phyloP scores from a whole-genome alignment of 2,888 invertebrate genomes.

The Dryadula phaetusa region DNA sequence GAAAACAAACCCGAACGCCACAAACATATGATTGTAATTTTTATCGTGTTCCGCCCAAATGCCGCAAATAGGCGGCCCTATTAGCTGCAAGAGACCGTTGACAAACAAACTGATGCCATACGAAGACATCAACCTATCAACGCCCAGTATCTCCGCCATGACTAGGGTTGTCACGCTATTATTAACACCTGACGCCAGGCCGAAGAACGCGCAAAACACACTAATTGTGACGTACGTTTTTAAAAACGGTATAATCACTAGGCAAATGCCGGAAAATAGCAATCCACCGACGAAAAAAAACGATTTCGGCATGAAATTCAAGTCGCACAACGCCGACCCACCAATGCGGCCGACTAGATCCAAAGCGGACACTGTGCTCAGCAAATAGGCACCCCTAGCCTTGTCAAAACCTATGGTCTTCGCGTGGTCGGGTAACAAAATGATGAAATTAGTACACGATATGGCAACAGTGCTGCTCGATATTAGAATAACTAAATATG shows the following conservation, averaged over 20 bases:
- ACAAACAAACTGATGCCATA: conserved; percentile 94
- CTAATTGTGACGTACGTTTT: conserved; percentile 86
- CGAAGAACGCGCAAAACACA: conserved; percentile 90
- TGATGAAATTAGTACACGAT: conserved; percentile 95
- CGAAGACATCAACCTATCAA: conserved; percentile 91
- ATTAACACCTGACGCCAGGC: conserved; percentile 92
- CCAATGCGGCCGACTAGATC: conserved; percentile 94
- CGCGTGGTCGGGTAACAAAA: conserved; percentile 91
- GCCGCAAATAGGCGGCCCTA: conserved; percentile 93
- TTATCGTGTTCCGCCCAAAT: conserved; percentile 86
- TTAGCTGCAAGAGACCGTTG: conserved; percentile 91
- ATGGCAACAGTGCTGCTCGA: conserved; percentile 94
- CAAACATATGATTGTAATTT: conserved; percentile 89
- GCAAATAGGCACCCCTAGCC: conserved; percentile 87
- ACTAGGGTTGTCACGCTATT: conserved; percentile 94
- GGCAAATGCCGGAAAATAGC: conserved; percentile 89
- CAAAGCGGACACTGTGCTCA: conserved; percentile 92
- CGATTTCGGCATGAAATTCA: conserved; percentile 90
- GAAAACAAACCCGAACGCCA: conserved; percentile 89
- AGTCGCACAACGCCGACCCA: conserved; percentile 92
- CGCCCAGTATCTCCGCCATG: conserved; percentile 94
- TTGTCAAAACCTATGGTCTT: conserved; percentile 88
- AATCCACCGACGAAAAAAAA: conserved; percentile 93
- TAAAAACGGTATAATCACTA: conserved; percentile 88
- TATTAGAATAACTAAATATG: conserved; percentile 91